Conservation (phyloP, 2,888 invertebrate species). For the Trilocha varians region DNA sequence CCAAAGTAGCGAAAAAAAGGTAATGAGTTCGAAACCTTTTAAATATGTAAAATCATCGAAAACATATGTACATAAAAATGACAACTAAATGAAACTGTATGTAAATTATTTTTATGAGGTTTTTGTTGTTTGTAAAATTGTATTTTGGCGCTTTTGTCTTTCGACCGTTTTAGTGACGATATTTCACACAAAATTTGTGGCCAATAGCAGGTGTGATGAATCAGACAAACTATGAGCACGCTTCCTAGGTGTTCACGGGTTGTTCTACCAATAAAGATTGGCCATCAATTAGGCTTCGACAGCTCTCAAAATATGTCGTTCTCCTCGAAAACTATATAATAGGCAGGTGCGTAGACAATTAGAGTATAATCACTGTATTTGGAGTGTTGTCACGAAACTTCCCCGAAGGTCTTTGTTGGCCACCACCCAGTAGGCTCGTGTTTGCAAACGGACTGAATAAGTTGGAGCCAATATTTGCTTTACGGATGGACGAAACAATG, state of each 20-base stretch:
- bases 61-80: too few species aligned
- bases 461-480: conserved; percentile 64
- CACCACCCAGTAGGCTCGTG: conserved; percentile 63
- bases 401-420: conserved; percentile 56
- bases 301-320: conserved; percentile 50
- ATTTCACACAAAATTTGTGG: too few species aligned
- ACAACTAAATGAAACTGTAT: too few species aligned
- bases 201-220: not conserved
- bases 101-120: too few species aligned
- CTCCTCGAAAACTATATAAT: conserved; percentile 57
- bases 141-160: too few species aligned
- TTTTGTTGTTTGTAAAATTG: too few species aligned
- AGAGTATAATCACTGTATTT: conserved; percentile 66
- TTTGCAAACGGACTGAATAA: conserved; percentile 67
- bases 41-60: too few species aligned
- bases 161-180: too few species aligned
- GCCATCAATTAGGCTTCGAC: conserved; percentile 42
- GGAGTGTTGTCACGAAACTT: conserved; percentile 67
- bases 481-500: conserved; percentile 69
- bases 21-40: too few species aligned
- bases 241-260: conserved; percentile 28
- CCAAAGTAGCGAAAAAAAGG: too few species aligned
- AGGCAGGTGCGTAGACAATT: conserved; percentile 64
- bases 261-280: conserved; percentile 39
- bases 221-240: not conserved